Evolutionary conservation across 1,140 invertebrate species (phyloP), one percentile per base, ranked within the genome.

Genomic region (Subanguina moxae): DNA sequence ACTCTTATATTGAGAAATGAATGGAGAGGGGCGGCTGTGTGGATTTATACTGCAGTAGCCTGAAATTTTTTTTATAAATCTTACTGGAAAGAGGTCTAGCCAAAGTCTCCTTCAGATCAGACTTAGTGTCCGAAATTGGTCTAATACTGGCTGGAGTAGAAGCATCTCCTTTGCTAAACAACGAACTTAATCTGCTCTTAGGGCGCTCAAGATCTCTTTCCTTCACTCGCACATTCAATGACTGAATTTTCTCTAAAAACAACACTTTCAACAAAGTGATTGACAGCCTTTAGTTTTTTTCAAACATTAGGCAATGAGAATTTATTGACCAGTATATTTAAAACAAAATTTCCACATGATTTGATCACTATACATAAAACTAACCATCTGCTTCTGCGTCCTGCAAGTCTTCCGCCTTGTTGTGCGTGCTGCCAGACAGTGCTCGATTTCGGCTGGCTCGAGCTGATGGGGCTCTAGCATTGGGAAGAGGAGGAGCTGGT

Each of bases 51-150:
- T 48, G n/a, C n/a, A 19, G n/a, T 48, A 19, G 46, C n/a, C 19
- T 48, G n/a, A n/a, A 0, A 48, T 48, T 19, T 19, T 19, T n/a
- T 48, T 19, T 19, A 19, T n/a, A n/a, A 25, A 25, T 57, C 27
- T 28, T 42, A 68, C 66, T 68, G n/a, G 66, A 65, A 38, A 68
- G 62, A 15, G 66, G 66, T 46, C 66, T 32, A 19, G 38, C 32
- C 15, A 68, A 19, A 30, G 56, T 59, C 48, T 68, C 66, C 21
- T 68, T 68, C 25, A 68, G 23, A 43, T 68, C 66, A 45, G 66
- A 67, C n/a, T 30, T 65, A 17, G 21, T 43, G 13, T 15, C 27
- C n/a, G 1, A 17, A 45, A 62, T 62, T 42, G 61, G 42, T 11
- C 42, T 17, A 19, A 62, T 62, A 13, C 43, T 21, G 19, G 11